Conservation (phyloP, 2,113 vertebrate species). For the Hydropotes inermis region DNA sequence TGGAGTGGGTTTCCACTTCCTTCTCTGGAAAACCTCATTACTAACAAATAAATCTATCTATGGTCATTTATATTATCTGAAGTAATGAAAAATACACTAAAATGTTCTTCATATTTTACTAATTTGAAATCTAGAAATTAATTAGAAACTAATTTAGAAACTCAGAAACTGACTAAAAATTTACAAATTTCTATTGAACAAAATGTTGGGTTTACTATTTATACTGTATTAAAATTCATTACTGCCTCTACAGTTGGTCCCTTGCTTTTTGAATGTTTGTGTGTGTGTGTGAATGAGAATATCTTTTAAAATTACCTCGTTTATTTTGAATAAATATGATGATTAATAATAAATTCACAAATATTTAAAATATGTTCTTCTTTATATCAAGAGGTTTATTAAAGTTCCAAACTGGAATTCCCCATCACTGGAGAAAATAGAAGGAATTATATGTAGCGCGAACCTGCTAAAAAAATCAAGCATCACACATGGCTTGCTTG, state of each 20-base stretch:
- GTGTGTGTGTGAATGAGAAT: background rate
- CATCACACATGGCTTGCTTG: background rate
- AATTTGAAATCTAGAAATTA: background rate
- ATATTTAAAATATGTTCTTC: background rate
- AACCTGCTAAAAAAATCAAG: background rate
- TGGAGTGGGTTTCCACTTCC: background rate
- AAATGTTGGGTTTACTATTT: background rate
- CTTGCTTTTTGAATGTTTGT: background rate
- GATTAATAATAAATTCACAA: background rate
- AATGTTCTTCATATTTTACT: background rate
- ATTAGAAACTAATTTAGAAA: background rate
- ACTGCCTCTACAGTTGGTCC: background rate
- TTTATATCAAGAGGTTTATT: background rate
- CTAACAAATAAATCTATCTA: background rate
- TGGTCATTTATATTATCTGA: background rate
- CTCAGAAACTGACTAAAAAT: background rate
- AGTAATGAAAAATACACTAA: background rate
- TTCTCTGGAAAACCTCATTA: background rate
- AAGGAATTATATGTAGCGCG: background rate
- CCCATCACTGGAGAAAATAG: background rate
- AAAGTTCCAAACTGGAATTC: background rate
- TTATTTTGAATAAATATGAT: background rate
- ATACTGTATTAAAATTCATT: background rate
- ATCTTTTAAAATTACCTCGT: background rate
- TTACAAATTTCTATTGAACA: constrained; percentile 17